Evolutionary conservation across 2,888 invertebrate genomes (phyloP).

Genomic region (Heliconius ismenius): DNA sequence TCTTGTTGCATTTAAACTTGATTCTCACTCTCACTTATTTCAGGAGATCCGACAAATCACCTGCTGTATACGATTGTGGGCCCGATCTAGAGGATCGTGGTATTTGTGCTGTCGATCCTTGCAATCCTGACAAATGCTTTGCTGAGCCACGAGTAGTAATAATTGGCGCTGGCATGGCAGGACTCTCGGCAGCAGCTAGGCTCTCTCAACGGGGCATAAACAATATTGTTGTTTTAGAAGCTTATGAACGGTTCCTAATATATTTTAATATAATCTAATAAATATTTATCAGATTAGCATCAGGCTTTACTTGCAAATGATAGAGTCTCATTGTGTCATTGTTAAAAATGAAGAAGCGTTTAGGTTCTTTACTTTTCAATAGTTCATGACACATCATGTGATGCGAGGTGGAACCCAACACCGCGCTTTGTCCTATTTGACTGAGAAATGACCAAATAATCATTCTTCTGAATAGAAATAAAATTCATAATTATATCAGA

Average conservation of each 20-base stretch:
- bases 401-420: background rate
- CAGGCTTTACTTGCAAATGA: background rate
- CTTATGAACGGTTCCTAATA: slow-evolving; percentile 84
- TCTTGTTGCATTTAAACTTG: background rate
- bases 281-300: background rate
- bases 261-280: background rate
- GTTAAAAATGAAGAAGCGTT: background rate
- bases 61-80: slow-evolving; percentile 56
- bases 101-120: slow-evolving; percentile 62
- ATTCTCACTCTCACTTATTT: slow-evolving; percentile 17
- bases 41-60: slow-evolving; percentile 55
- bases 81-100: slow-evolving; percentile 66
- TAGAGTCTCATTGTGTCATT: background rate
- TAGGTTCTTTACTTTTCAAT: background rate
- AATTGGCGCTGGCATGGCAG: slow-evolving; percentile 90
- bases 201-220: slow-evolving; percentile 86
- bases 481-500: background rate
- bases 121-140: slow-evolving; percentile 60
- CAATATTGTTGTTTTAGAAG: slow-evolving; percentile 87
- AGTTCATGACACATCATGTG: background rate
- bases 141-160: slow-evolving; percentile 86
- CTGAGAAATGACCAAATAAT: background rate
- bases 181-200: slow-evolving; percentile 88
- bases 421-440: background rate
- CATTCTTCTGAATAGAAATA: background rate